Percentiles rank a stretch among this genome's conserved stretches.
These are phyloP conservation scores for Eidolon dupreanum DNA, from an alignment of 2,797 vertebrate species.

Conservation along the genomic window DNA sequence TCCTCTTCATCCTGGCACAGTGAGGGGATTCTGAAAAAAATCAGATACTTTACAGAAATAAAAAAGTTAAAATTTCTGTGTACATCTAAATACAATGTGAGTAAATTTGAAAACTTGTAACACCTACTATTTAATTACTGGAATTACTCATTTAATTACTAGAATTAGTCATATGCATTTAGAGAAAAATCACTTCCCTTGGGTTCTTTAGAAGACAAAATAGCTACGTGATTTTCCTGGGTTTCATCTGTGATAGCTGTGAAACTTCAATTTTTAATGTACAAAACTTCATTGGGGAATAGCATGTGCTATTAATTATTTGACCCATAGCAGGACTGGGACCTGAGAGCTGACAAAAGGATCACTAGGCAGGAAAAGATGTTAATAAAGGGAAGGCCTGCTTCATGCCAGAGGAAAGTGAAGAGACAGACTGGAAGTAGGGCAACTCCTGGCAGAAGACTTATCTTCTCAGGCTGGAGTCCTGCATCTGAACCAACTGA, in stretches of 20 bases:
- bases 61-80: not conserved
- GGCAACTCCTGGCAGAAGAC: not conserved
- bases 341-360: not conserved
- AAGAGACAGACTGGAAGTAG: not conserved
- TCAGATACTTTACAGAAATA: not conserved
- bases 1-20: not conserved
- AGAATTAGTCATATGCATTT: not conserved
- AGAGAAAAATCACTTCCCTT: not conserved
- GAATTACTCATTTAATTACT: slow-evolving; percentile 32
- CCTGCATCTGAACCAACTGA: not conserved
- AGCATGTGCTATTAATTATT: not conserved
- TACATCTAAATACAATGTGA: not conserved
- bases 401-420: not conserved
- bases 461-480: not conserved
- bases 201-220: not conserved
- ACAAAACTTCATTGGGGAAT: not conserved
- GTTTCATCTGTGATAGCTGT: not conserved
- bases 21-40: not conserved
- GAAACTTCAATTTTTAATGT: not conserved
- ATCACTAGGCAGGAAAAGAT: not conserved
- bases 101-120: not conserved
- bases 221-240: not conserved
- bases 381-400: not conserved
- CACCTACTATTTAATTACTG: slow-evolving; percentile 28
- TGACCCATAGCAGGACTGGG: not conserved